Evolutionary conservation across 2,888 invertebrate genomes (phyloP), one percentile per base, ranked within the genome.

Genomic region (Ferrisia virgata): DNA sequence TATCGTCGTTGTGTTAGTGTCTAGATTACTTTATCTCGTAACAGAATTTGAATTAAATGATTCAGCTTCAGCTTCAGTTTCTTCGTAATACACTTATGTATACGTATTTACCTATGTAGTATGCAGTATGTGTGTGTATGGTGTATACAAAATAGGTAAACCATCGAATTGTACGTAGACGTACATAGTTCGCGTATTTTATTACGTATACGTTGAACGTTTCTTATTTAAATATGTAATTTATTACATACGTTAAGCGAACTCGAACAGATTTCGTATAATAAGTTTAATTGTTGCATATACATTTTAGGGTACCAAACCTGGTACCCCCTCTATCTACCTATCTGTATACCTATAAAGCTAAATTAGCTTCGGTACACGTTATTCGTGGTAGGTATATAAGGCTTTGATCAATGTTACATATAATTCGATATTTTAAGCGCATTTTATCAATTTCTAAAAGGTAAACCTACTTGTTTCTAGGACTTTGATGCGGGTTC

Each of bases 401-500:
- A 5, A 40, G 13, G 22, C 53, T 53, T 53, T 53, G 53, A 53
- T 53, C 53, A 53, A 53, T 53, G 53, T 53, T 53, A 53, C 53
- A 53, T 53, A 53, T 53, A 53, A 53, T 53, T 53, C 53, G 53
- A 53, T 53, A 53, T 53, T 53, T 53, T 53, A 53, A 53, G 53
- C 53, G 53, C 13, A 53, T 53, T 53, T 53, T 53, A 53, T 53
- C 53, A 53, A 53, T 53, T 53, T 53, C 53, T 53, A 53, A 53
- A 53, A 53, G 22, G 22, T 22, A 22, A 53, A 53, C 53, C 53
- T 53, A 53, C 53, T 53, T 53, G 53, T 53, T 69, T 69, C 31
- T 69, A 69, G 69, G 69, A 31, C 31, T 69, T 69, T 33, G 69
- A 69, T 69, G 69, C 69, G 69, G 69, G 69, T 69, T 69, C 69